Base-by-base conservation (phyloP, 2,888 invertebrate genomes). In the Macroteleia sp. region DNA sequence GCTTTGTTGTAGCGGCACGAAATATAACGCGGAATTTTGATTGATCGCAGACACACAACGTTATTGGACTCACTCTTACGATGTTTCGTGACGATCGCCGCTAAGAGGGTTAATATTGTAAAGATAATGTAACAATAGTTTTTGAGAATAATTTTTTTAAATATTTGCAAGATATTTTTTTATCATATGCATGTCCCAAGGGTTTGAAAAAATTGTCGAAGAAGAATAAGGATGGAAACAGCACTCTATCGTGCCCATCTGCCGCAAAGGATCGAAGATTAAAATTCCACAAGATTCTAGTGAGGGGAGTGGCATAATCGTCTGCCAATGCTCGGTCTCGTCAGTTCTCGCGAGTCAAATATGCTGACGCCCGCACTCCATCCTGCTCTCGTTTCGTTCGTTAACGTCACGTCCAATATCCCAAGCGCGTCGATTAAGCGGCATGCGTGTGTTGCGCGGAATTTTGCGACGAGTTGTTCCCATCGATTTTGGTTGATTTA, bases 361-460 rank as follows among this genome's bases (percentile, higher is more conserved):
- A 59, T 70, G 74, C 42, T 14, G 34, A 12, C 12, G 34, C 14
- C 12, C 36, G 30, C 28, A 22, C 9, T 9, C 30, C 16, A n/a
- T n/a, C n/a, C n/a, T n/a, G 14, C 14, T n/a, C 16, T 4, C 1
- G 0, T 9, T 4, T 4, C 10, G 22, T 48, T 41, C 46, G 48
- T 44, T 59, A 59, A 50, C 50, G 39, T 14, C 36, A 22, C 44
- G 25, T 61, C 50, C 56, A 74, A 75, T 77, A 67, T 77, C 64
- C 44, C 67, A n/a, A n/a, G 61, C 62, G 69, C 57, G 78, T 79
- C 79, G 78, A 82, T 78, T 80, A 79, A 79, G 69, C 77, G 70
- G 52, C 77, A 77, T n/a, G n/a, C 78, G 74, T 73, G 75, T 66
- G 46, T 48, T 10, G 46, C 67, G 22, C 20, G 39, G 44, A 59